Evolutionary conservation across 1,140 invertebrate genomes (phyloP), one percentile per base, ranked within the genome.

Genomic region (Papilio aristodemus): DNA sequence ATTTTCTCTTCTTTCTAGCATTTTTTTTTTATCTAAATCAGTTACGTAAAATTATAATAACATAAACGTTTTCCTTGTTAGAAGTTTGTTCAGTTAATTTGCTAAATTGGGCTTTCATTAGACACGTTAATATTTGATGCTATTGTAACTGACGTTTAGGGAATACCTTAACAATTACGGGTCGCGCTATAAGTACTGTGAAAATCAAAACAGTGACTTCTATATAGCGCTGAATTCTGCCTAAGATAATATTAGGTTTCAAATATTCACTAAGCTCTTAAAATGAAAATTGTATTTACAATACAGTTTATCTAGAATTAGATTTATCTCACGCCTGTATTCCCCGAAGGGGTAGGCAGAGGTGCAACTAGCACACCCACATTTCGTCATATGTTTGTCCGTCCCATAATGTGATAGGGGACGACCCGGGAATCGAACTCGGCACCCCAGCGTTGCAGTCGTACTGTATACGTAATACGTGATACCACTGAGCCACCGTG

Each of bases 31-130:
- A 50, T 17, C 19, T 11, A 11, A 11, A 50, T 22, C 4, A 22
- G 10, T 17, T 4, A 36, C 10, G 10, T 37, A 17, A 36, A 11
- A 60, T 60, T 60, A 36, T 38, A 60, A 38, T 37, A 60, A 60
- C 54, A 36, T 60, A 38, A 60, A 17, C 58, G 58, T 60, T 60
- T 60, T 60, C 58, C 58, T 60, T 9, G 58, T 38, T 38, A 59
- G 17, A 72, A 70, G 73, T 82, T 81, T 77, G 71, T 76, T 78
- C 59, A 76, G 76, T 66, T 81, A 85, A 85, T 83, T 83, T 72
- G 74, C 75, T 78, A 74, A 85, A 85, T 80, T 77, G 80, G 72
- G 69, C 66, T 54, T 64, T 80, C 75, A 83, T 84, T 84, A 84
- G 38, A 66, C 68, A 57, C 36, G 69, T 78, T 75, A 85, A 85